Conservation (phyloP, 1,140 invertebrate species). For the Diprion similis region DNA sequence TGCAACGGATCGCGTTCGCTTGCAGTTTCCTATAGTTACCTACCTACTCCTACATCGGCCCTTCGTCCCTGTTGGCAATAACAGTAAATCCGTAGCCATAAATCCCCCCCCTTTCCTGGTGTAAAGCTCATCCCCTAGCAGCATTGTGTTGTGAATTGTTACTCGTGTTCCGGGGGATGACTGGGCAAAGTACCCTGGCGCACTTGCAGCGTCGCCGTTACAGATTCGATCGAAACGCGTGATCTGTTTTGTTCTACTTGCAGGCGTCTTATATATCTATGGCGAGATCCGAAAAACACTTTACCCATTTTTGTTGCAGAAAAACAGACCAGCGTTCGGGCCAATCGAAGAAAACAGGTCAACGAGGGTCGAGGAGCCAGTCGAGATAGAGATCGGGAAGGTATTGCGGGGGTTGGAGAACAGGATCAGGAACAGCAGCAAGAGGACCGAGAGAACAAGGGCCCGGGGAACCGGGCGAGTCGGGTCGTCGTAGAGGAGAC, state of each 20-base stretch:
- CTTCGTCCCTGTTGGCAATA: constrained; percentile 49
- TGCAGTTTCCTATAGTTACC: background rate
- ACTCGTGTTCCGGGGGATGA: background rate
- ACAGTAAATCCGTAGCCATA: constrained; percentile 60
- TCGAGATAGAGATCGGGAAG: constrained; percentile 40
- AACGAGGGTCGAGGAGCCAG: constrained; percentile 40
- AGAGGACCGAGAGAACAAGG: constrained; percentile 61
- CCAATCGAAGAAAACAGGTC: constrained; percentile 47
- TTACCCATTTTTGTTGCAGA: constrained; percentile 46
- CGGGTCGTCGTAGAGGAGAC: constrained; percentile 57
- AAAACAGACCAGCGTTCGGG: constrained; percentile 43
- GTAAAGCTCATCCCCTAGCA: too few species aligned
- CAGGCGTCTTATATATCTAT: background rate
- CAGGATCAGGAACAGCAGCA: constrained; percentile 33
- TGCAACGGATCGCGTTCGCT: background rate
- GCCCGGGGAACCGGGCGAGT: constrained; percentile 48
- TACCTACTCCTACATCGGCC: background rate
- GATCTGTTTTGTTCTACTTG: background rate
- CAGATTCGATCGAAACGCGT: background rate
- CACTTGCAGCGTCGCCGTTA: too few species aligned
- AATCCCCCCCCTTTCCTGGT: constrained; percentile 37
- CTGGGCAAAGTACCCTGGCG: background rate
- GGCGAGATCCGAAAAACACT: background rate
- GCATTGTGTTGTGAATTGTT: background rate
- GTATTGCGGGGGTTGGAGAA: constrained; percentile 13